These are phyloP conservation scores for Microcaecilia unicolor DNA, from an alignment of 2,797 vertebrate genomes.

Conservation along the genomic window DNA sequence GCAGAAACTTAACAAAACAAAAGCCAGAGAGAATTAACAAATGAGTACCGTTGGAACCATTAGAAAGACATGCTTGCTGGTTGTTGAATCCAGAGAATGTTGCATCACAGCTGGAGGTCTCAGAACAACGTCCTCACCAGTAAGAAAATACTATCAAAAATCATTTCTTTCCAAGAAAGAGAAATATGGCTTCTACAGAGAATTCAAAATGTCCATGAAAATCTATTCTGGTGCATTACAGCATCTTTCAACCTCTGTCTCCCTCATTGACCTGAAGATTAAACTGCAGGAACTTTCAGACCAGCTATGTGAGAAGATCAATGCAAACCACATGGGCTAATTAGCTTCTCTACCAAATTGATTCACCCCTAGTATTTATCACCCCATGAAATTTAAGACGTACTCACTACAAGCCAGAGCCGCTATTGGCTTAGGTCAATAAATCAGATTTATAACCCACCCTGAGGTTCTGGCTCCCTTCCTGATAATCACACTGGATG, in stretches of 20 bases:
- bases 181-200: too few species aligned
- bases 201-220: too few species aligned
- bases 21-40: too few species aligned
- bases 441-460: slow-evolving; percentile 45
- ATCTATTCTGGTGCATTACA: neutral
- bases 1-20: too few species aligned
- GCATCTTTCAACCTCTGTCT: neutral
- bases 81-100: too few species aligned
- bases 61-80: too few species aligned
- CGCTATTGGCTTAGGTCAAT: slow-evolving; percentile 34
- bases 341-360: slow-evolving; percentile 56
- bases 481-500: slow-evolving; percentile 23
- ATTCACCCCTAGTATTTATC: slow-evolving; percentile 49
- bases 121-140: too few species aligned
- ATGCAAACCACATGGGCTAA: slow-evolving; percentile 29
- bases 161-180: too few species aligned
- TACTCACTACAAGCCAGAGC: slow-evolving; percentile 21
- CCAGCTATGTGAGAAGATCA: neutral
- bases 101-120: too few species aligned
- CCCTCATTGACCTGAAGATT: rapidly evolving
- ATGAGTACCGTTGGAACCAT: too few species aligned
- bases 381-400: slow-evolving; percentile 52
- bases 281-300: neutral
- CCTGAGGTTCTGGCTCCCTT: slow-evolving; percentile 31
- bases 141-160: too few species aligned